These are phyloP conservation scores for Lycocerus yunnanus DNA, from an alignment of 2,888 invertebrate species.

Conservation along the genomic window DNA sequence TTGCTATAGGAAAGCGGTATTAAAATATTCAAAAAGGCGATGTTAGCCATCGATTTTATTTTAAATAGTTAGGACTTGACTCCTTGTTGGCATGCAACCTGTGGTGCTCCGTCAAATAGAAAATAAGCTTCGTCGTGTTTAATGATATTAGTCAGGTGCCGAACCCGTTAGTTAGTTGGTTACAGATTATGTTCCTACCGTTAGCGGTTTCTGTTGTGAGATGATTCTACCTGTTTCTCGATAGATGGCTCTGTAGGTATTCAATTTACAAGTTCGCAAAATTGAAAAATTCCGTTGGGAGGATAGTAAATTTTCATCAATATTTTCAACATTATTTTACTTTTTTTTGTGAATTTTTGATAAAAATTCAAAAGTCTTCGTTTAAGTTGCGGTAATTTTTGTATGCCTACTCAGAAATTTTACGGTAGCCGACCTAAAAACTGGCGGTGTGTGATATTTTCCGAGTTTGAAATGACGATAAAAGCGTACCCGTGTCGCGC, in stretches of 20 bases:
- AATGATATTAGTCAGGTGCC: too few relatives aligned
- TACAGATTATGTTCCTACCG: not conserved
- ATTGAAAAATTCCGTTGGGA: not conserved
- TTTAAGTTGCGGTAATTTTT: not conserved
- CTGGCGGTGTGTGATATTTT: constrained; percentile 53
- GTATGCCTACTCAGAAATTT: constrained; percentile 32
- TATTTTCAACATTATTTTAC: too few relatives aligned
- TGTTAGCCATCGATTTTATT: too few relatives aligned
- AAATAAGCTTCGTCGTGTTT: too few relatives aligned
- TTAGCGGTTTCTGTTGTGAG: not conserved
- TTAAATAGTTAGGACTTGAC: too few relatives aligned
- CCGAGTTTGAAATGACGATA: constrained; percentile 53
- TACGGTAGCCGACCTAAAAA: constrained; percentile 48
- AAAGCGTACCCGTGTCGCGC: constrained; percentile 54
- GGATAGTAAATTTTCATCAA: too few relatives aligned
- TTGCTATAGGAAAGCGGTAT: too few relatives aligned
- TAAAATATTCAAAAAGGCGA: too few relatives aligned
- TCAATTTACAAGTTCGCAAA: not conserved
- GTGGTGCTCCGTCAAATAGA: too few relatives aligned
- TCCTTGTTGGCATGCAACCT: too few relatives aligned
- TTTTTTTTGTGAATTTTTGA: too few relatives aligned
- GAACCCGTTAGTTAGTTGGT: not conserved
- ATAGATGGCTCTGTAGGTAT: not conserved
- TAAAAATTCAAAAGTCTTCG: not conserved
- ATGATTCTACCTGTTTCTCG: not conserved